A percentile compares a stretch with the other conserved stretches of the same genome.
Conservation (phyloP, 92 coral and sea anemone species). For the Blastomussa wellsi region DNA sequence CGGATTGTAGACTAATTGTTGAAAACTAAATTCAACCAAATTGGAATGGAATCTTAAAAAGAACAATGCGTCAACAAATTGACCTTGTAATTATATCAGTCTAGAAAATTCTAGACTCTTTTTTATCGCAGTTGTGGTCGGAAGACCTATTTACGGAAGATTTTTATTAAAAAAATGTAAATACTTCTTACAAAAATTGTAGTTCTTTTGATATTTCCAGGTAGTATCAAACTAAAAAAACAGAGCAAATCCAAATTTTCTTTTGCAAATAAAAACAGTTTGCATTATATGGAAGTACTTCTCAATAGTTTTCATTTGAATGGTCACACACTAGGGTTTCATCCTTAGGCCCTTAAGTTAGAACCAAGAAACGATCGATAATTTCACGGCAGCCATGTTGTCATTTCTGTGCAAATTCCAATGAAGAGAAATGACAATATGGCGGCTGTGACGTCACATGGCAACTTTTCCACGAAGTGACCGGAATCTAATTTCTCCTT, state of each 20-base stretch:
- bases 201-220: background rate
- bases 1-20: slow-evolving; percentile 18
- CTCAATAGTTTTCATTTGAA: no score
- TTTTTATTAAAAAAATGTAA: background rate
- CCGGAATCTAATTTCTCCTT: background rate
- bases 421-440: background rate
- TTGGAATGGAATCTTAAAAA: slow-evolving; percentile 14
- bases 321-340: no score
- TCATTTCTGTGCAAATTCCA: background rate
- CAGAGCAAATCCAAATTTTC: no score
- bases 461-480: background rate
- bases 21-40: background rate
- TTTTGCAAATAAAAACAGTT: no score
- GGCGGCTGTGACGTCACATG: background rate
- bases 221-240: background rate
- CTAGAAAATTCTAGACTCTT: background rate
- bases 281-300: no score
- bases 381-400: background rate
- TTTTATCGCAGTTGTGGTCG: background rate
- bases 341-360: no score
- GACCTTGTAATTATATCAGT: background rate
- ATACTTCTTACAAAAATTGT: background rate
- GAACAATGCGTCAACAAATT: background rate
- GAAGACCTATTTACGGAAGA: slow-evolving; percentile 1
- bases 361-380: no score